Evolutionary conservation across 1,140 invertebrate genomes (phyloP), one percentile per base, ranked within the genome.

Genomic region (Panagrolaimus sp.): DNA sequence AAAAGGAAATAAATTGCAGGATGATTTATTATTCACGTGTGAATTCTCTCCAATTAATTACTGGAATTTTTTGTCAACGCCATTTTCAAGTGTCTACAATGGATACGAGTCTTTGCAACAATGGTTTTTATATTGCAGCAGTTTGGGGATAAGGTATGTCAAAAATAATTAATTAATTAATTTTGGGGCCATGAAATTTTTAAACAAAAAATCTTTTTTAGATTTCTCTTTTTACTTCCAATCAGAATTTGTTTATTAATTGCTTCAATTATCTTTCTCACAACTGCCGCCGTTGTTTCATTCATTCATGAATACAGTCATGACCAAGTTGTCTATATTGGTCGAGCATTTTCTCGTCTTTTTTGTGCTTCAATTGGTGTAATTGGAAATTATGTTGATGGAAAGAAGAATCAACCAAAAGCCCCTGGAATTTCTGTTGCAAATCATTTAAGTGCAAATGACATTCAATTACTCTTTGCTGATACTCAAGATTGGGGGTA

Each of bases 351-450:
- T 45, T 78, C 77, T 43, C 70, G 76, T 12, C 38, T 76, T 14
- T 76, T 71, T 26, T 75, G 67, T 44, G 71, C 78, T 63, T 77
- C 77, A 17, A 73, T 63, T n/a, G 75, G 75, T 38, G 63, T 76
- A 17, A 65, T 76, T 47, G 68, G 63, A 21, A 45, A 58, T n/a
- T 76, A 67, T 62, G 45, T 79, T 26, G 63, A 58, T 21, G 21
- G 71, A 43, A 21, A 24, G 12, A 67, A 76, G 43, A 43, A 79
- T 63, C 47, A 73, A 24, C 75, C 75, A 26, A 70, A 47, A 45
- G 43, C 63, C 32, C 77, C 75, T 26, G 75, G 75, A 26, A 67
- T 77, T 17, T 58, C 72, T 43, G 76, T 77, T 24, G 44, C 75
- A 10, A 77, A 77, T 55, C 75, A 77, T 46, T 52, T 77, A 17